Percentiles rank a stretch among this genome's conserved stretches.
Conservation (phyloP, 2,113 vertebrate species). For the Ornithorhynchus anatinus region DNA sequence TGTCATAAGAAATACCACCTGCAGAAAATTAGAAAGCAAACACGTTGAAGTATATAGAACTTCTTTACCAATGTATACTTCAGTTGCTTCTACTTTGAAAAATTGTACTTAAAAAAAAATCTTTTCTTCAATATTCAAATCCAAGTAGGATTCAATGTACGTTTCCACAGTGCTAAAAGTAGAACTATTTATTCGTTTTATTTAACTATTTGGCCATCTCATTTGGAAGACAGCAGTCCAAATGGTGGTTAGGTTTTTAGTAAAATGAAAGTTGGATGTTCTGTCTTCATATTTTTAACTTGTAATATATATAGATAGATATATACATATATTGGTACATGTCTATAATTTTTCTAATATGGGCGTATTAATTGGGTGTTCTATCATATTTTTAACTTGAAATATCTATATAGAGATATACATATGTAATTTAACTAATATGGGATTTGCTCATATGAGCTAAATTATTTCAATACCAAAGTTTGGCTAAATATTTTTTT, state of each 20-base stretch:
- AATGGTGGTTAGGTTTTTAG: no score
- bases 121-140: constrained; percentile 1
- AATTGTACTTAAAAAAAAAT: background rate
- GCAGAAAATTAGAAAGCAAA: constrained; percentile 47
- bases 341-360: no score
- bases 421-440: no score
- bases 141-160: constrained; percentile 1
- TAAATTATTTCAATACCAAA: background rate
- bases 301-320: no score
- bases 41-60: background rate
- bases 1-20: constrained; percentile 43
- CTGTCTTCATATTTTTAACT: no score
- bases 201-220: no score
- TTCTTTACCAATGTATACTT: constrained; percentile 10
- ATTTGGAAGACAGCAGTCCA: no score
- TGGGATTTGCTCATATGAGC: background rate
- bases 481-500: background rate
- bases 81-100: constrained; percentile 23
- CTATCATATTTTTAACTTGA: background rate
- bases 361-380: background rate
- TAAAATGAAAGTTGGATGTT: no score
- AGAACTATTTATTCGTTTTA: no score
- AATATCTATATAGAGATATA: background rate
- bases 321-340: no score
- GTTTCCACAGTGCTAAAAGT: constrained; percentile 4